Evolutionary conservation across 1,140 invertebrate species (phyloP), one percentile per base, ranked within the genome.

Genomic region (Teleopsis dalmanni): DNA sequence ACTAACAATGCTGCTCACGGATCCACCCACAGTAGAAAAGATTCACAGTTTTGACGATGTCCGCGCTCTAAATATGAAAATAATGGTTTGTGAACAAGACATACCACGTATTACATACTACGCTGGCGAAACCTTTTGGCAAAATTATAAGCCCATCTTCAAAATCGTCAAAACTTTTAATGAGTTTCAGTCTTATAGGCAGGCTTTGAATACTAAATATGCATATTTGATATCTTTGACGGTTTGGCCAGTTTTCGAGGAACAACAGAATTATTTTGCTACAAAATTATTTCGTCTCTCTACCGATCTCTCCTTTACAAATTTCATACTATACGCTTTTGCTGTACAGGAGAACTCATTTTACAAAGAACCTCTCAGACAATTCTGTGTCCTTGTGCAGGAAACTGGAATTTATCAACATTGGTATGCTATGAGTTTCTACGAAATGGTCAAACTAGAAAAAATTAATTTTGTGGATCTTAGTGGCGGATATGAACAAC

Each of bases 1-100:
- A 21, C 13, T 65, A 26, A 35, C 54, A 6, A 36, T 56, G 7
- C 57, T 41, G 8, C 50, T 62, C 10, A 62, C 57, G 0, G 38
- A 43, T 3, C 62, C 59, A 2, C 62, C 62, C 0, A 36, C 42
- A 0, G 50, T 62, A 33, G 34, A 49, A 0, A 25, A 3, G 1
- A 29, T 61, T 14, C 51, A 35, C 10, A 54, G 31, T 36, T 43
- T 53, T 16, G 19, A n/a, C 4, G 54, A 63, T 11, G n/a, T 60
- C 9, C 11, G 10, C 1, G 22, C 11, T 11, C 34, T 21, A 16
- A n/a, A 23, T 14, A 6, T 46, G 13, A 18, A 46, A 18, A 46
- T 46, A 25, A 26, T 31, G 33, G 13, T 46, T 18, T 7, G 18
- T 14, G 16, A 25, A 18, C 2, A 11, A 4, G 29, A 33, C 7